These are phyloP conservation scores for Malurus splendens DNA, from an alignment of 2,797 vertebrate species.

Conservation along the genomic window DNA sequence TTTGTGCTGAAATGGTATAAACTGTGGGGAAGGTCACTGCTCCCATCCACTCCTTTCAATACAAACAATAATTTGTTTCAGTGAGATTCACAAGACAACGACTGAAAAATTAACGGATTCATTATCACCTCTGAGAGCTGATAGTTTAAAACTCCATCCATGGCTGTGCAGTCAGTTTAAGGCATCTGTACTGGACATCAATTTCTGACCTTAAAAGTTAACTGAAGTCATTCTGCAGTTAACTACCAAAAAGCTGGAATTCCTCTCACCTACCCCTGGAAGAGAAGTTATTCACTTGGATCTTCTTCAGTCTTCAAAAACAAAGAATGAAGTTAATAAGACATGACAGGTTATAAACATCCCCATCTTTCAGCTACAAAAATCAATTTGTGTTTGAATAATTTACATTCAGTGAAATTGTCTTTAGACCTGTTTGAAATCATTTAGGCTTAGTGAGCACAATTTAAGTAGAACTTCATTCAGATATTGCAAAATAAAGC, in stretches of 20 bases:
- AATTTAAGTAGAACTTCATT: conserved; percentile 45
- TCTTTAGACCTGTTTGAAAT: conserved; percentile 44
- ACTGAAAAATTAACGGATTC: background rate
- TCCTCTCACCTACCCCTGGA: background rate
- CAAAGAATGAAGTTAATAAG: background rate
- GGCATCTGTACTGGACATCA: conserved; percentile 26
- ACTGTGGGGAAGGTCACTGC: conserved; percentile 7
- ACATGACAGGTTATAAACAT: background rate
- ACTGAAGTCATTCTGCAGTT: background rate
- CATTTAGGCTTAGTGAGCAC: conserved; percentile 12
- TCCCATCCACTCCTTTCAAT: background rate
- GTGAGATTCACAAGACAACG: background rate
- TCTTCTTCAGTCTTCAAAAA: background rate
- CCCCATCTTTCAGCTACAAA: background rate
- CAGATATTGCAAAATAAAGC: conserved; percentile 46
- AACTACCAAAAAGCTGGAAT: background rate
- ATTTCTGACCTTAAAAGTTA: background rate
- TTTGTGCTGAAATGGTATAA: background rate
- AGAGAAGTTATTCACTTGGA: background rate
- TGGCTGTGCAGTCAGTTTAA: conserved; percentile 5
- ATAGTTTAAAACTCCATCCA: background rate
- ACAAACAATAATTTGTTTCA: background rate
- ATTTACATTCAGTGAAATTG: conserved; percentile 18
- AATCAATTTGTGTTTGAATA: background rate
- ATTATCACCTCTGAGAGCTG: background rate